These are phyloP conservation scores for Sylvicola fuscatus DNA, from an alignment of 2,888 invertebrate species.

Conservation along the genomic window DNA sequence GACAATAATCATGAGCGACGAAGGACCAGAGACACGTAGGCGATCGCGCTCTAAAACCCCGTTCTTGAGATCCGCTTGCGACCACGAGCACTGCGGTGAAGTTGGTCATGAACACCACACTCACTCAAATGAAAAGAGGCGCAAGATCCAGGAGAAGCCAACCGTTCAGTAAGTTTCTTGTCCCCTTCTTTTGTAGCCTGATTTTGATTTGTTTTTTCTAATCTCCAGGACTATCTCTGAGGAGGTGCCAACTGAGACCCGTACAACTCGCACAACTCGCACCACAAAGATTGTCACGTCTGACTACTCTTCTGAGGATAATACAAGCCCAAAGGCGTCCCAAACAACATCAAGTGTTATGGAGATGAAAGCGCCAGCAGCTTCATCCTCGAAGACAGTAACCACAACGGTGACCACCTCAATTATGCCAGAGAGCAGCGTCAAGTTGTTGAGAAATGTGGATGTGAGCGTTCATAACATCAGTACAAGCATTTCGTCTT, in stretches of 20 bases:
- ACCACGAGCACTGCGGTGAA: conserved; percentile 33
- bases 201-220: conserved; percentile 2
- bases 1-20: conserved; percentile 14
- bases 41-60: conserved; percentile 52
- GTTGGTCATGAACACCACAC: conserved; percentile 25
- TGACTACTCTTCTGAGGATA: conserved; percentile 4
- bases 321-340: conserved; percentile 1
- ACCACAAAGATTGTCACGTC: conserved; percentile 1
- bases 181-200: neutral
- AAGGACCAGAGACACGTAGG: conserved; percentile 35
- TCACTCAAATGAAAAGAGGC: neutral
- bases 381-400: neutral
- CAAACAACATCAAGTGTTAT: conserved; percentile 14
- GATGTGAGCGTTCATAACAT: neutral
- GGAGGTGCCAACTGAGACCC: conserved; percentile 12
- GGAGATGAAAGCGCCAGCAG: conserved; percentile 17
- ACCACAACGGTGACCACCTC: conserved; percentile 1
- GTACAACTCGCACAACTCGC: neutral
- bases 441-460: neutral
- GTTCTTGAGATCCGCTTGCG: conserved; percentile 35
- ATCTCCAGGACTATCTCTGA: conserved; percentile 19
- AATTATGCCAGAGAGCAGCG: neutral
- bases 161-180: conserved; percentile 6
- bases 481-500: conserved; percentile 4
- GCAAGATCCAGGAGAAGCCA: conserved; percentile 6